Base-by-base conservation (phyloP, 2,888 invertebrate species). In the Sinodicranocentrus sp. region DNA sequence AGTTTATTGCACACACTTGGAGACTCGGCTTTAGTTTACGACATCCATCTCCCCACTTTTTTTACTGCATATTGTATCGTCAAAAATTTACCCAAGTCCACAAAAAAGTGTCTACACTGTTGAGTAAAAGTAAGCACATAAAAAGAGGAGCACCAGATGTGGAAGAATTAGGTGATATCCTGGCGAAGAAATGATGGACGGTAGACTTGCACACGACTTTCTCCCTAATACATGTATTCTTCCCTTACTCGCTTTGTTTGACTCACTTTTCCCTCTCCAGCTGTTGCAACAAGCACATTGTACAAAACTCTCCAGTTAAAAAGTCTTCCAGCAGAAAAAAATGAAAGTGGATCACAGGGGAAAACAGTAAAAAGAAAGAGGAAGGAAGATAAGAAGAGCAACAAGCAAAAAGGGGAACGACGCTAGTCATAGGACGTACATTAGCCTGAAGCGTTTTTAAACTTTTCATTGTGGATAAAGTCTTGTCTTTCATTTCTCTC, bases 31-130 rank as follows among this genome's bases (percentile, higher is more conserved):
- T n/a, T n/a, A 10, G 10, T 79, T 79, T 79, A 79, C 70, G 63
- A 79, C 65, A 17, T 54, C 63, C 54, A 39, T 79, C 59, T 67
- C 44, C 33, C 67, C 65, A 63, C 44, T n/a, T n/a, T 76, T 33
- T 80, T 80, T 80, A 80, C 80, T 80, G 63, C 73, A 59, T 73
- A 80, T 73, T 80, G 71, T 65, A 73, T 43, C 44, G 73, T 72
- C 43, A 43, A 19, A n/a, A 0, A 48, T 48, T 48, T 44, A 44
- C 44, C 44, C 44, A 44, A 44, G 44, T 44, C 15, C 44, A 44
- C n/a, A 44, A 44, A 44, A 44, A 44, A 44, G 44, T n/a, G n/a
- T n/a, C n/a, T n/a, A 15, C 48, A 48, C 15, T 48, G n/a, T n/a
- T 10, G 48, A 48, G 48, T n/a, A 48, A 48, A n/a, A 48, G 48